phyloP scores from a whole-genome alignment of 2,888 invertebrate species.

The Trichacis sp. region DNA sequence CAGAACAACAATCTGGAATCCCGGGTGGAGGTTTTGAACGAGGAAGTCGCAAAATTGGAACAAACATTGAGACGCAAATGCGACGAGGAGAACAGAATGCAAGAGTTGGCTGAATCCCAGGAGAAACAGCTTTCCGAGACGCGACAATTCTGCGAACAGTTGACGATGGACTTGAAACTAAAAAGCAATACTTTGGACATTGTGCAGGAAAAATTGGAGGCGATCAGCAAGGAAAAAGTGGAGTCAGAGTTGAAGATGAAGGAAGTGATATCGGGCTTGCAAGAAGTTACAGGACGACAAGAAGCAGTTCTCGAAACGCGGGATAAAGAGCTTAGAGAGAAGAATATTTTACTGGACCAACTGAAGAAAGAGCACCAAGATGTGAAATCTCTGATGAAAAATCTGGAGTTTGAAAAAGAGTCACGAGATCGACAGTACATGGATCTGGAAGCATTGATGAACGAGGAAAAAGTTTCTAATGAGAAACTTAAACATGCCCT shows the following conservation, averaged over 20 bases:
- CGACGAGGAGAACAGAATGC: conserved; percentile 14
- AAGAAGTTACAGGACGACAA: conserved; percentile 52
- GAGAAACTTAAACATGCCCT: conserved; percentile 5
- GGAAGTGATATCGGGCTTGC: conserved; percentile 52
- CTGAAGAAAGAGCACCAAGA: too few species aligned
- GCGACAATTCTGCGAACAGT: conserved; percentile 24
- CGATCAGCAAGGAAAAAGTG: conserved; percentile 42
- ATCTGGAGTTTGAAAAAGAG: too few species aligned
- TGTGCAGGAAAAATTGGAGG: conserved; percentile 42
- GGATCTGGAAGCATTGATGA: conserved; percentile 14
- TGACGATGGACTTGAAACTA: conserved; percentile 41
- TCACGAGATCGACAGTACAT: conserved; percentile 16
- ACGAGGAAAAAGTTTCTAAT: not conserved
- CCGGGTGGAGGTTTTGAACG: not conserved
- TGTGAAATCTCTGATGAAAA: too few species aligned
- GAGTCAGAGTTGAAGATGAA: conserved; percentile 52
- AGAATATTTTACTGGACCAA: too few species aligned
- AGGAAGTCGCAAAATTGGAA: conserved; percentile 13
- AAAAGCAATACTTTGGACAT: conserved; percentile 45
- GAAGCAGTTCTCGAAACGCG: conserved; percentile 50
- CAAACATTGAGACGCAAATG: not conserved
- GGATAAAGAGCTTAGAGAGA: conserved; percentile 50
- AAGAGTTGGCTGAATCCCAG: conserved; percentile 13
- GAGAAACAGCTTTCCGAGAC: conserved; percentile 24
- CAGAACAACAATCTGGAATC: conserved; percentile 2